A percentile compares a stretch with the other conserved stretches of the same genome.
Conservation (phyloP, 2,113 vertebrate species). For the Microcebus griseorufus region DNA sequence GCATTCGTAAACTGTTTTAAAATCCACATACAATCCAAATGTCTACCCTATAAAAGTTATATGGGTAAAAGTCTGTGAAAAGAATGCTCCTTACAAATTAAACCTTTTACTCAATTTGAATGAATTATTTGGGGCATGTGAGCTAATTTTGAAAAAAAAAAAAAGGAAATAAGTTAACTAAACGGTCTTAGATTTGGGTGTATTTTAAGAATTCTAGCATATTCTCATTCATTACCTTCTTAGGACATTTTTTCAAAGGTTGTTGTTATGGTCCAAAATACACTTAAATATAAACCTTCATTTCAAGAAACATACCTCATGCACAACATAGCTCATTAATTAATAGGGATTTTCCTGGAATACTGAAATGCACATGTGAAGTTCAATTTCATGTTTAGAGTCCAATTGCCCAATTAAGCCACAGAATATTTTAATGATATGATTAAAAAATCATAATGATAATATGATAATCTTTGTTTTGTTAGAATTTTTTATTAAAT, state of each 20-base stretch:
- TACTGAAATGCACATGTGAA: neutral
- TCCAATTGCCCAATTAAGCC: neutral
- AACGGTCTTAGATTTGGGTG: neutral
- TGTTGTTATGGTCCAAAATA: neutral
- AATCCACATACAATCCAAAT: neutral
- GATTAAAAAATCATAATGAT: neutral
- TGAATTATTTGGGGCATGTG: neutral
- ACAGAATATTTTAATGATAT: neutral
- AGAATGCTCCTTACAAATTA: neutral
- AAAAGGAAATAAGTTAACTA: neutral
- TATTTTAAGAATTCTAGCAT: conserved; percentile 19
- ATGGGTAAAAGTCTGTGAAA: neutral
- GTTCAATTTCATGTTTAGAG: neutral
- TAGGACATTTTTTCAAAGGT: neutral
- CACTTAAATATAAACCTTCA: neutral
- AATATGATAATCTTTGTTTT: neutral
- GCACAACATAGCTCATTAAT: neutral
- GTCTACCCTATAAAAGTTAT: neutral
- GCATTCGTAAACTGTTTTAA: neutral
- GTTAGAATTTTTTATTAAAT: neutral
- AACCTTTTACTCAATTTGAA: neutral
- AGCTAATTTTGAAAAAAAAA: neutral
- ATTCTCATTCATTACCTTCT: neutral
- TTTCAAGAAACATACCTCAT: neutral
- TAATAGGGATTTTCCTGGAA: neutral